Percentiles rank a stretch among this genome's conserved stretches.
These are phyloP conservation scores for Ceryle rudis DNA, from an alignment of 2,797 vertebrate genomes.

Conservation along the genomic window DNA sequence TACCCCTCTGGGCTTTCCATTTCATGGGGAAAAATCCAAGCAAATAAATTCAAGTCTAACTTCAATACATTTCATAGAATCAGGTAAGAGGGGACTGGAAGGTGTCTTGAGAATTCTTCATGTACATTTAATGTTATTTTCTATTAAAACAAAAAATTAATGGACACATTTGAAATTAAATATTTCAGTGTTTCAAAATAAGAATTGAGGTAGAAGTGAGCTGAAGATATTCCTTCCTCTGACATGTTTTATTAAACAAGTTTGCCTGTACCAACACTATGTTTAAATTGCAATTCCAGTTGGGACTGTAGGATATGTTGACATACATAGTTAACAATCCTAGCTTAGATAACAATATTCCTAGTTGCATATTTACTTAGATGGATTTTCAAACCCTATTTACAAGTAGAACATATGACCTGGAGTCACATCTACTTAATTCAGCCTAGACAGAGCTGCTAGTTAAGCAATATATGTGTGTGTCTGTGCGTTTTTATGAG, in stretches of 20 bases:
- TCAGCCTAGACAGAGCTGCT: neutral
- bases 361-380: neutral
- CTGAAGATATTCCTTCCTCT: neutral
- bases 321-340: neutral
- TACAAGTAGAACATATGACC: neutral
- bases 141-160: neutral
- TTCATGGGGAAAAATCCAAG: neutral
- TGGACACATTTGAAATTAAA: neutral
- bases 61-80: neutral
- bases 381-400: neutral
- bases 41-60: neutral
- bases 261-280: neutral
- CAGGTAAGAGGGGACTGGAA: neutral
- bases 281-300: neutral
- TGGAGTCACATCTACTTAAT: neutral
- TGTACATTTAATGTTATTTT: neutral
- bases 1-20: neutral
- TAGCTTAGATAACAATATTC: neutral
- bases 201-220: neutral
- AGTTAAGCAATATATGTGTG: neutral
- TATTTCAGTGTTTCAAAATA: neutral
- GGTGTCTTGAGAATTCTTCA: neutral
- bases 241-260: neutral
- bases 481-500: neutral
- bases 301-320: neutral